These are phyloP conservation scores for Idaea biselata DNA, from an alignment of 2,888 invertebrate genomes.

Conservation along the genomic window DNA sequence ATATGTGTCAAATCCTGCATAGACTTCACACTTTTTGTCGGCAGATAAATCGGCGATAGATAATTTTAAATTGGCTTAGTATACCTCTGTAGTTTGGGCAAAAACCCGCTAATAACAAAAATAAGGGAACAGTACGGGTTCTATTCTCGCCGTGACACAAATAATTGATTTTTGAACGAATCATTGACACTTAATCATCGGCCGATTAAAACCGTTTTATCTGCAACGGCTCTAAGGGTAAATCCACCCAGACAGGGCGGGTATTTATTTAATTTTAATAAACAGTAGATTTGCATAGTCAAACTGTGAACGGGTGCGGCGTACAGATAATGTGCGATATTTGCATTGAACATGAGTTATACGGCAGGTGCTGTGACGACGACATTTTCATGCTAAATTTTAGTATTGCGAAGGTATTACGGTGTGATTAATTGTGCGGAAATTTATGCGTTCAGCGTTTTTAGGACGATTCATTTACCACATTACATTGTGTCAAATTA, in stretches of 20 bases:
- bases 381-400: slow-evolving; percentile 6
- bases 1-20: not conserved
- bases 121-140: too few species aligned
- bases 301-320: slow-evolving; percentile 55
- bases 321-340: slow-evolving; percentile 72
- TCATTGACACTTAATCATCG: not conserved
- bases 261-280: slow-evolving; percentile 78
- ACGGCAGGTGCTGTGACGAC: slow-evolving; percentile 44
- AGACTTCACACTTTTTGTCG: not conserved
- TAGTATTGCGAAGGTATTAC: slow-evolving; percentile 2
- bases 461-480: not conserved
- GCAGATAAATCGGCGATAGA: not conserved
- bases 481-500: not conserved
- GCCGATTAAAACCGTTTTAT: not conserved
- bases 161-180: not conserved
- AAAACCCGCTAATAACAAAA: too few species aligned
- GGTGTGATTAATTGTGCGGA: not conserved
- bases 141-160: too few species aligned
- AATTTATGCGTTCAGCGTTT: not conserved
- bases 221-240: slow-evolving; percentile 12
- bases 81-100: too few species aligned
- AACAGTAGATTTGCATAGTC: slow-evolving; percentile 67
- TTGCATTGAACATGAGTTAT: slow-evolving; percentile 60
- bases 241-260: slow-evolving; percentile 29
- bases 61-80: too few species aligned